phyloP scores from a whole-genome alignment of 2,888 invertebrate species.

The Trisateles emortualis region DNA sequence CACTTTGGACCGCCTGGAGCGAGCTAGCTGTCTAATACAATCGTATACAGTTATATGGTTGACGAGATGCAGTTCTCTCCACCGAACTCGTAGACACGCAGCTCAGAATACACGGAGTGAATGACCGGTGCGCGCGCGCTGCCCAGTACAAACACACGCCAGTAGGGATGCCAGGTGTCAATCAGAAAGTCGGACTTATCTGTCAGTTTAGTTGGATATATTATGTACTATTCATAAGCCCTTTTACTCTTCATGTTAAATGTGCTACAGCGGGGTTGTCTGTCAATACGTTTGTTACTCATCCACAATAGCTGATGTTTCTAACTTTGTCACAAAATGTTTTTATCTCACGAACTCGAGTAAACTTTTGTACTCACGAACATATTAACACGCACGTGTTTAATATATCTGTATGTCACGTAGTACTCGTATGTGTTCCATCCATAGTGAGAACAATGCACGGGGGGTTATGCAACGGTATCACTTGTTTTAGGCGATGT shows the following conservation, averaged over 20 bases:
- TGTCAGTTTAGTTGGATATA: background rate
- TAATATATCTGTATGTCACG: too few species aligned
- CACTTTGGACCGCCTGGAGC: too few species aligned
- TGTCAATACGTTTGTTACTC: too few species aligned
- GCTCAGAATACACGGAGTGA: slow-evolving; percentile 34
- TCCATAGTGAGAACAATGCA: background rate
- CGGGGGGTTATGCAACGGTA: background rate
- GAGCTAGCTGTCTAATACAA: background rate
- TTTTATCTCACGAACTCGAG: too few species aligned
- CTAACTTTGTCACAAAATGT: too few species aligned
- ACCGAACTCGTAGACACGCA: slow-evolving; percentile 1
- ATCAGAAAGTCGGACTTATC: background rate
- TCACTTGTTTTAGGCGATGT: background rate
- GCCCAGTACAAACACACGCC: slow-evolving; percentile 3
- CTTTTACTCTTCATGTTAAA: too few species aligned
- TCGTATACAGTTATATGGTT: slow-evolving; percentile 3
- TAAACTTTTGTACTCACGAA: too few species aligned
- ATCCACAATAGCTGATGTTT: too few species aligned
- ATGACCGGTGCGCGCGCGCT: slow-evolving; percentile 27
- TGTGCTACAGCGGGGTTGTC: too few species aligned
- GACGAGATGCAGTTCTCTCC: slow-evolving; percentile 2
- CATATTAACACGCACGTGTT: too few species aligned
- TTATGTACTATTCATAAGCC: too few species aligned
- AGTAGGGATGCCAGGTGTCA: background rate
- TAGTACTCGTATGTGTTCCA: too few species aligned